A percentile compares a stretch with the other conserved stretches of the same genome.
Conservation (phyloP, 2,888 invertebrate species). For the Schizotus pectinicornis region DNA sequence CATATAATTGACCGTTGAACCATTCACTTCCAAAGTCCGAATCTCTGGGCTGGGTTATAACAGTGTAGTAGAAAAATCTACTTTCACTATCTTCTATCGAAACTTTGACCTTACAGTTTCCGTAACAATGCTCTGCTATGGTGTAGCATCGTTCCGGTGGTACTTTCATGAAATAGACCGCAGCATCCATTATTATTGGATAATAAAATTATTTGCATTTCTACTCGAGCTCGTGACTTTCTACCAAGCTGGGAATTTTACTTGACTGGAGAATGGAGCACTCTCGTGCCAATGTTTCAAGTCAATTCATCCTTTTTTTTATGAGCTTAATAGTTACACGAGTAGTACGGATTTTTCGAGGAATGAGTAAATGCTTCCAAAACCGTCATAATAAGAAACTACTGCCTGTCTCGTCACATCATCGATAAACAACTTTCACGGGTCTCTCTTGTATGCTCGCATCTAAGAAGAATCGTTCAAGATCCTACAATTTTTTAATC, state of each 20-base stretch:
- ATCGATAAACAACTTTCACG: too few species aligned
- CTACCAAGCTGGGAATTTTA: not conserved
- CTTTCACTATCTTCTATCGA: slow-evolving; percentile 16
- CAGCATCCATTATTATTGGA: slow-evolving; percentile 33
- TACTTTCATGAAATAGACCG: slow-evolving; percentile 30
- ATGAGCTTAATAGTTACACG: too few species aligned
- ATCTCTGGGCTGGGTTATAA: not conserved
- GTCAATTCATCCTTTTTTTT: not conserved
- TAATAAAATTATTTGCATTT: slow-evolving; percentile 35
- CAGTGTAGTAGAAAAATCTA: not conserved
- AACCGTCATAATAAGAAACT: too few species aligned
- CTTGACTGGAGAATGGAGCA: slow-evolving; percentile 20
- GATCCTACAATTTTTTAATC: too few species aligned
- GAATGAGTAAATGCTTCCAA: too few species aligned
- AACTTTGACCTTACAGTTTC: slow-evolving; percentile 16
- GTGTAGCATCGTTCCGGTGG: slow-evolving; percentile 24
- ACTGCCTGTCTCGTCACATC: too few species aligned
- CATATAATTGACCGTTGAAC: too few species aligned
- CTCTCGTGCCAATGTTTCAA: not conserved
- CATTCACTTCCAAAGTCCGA: not conserved
- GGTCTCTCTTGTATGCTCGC: too few species aligned
- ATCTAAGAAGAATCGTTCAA: too few species aligned
- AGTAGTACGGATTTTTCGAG: too few species aligned
- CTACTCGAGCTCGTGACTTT: slow-evolving; percentile 20
- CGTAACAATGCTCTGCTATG: slow-evolving; percentile 21